A percentile compares a stretch with the other conserved stretches of the same genome.
phyloP scores from a whole-genome alignment of 2,888 invertebrate genomes.

The Ectropis crepuscularia region DNA sequence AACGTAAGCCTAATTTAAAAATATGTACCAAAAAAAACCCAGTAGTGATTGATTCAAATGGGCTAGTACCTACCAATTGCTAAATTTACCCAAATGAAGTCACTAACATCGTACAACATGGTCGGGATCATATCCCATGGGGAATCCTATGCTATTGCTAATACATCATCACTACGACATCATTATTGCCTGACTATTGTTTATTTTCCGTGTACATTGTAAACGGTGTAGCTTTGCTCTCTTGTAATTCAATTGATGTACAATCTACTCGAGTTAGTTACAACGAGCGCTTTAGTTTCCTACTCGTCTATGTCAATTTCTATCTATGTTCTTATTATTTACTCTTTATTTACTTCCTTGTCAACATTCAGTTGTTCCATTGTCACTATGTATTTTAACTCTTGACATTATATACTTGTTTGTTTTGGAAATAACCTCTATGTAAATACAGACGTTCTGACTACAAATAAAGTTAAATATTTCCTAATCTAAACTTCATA shows the following conservation, averaged over 20 bases:
- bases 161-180: no score
- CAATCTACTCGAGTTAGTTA: conserved; percentile 15
- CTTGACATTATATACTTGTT: conserved; percentile 20
- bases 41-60: no score
- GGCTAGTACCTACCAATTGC: no score
- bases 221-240: conserved; percentile 6
- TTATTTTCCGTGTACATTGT: not conserved
- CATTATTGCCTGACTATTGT: not conserved
- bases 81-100: no score
- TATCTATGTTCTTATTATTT: not conserved
- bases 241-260: conserved; percentile 8
- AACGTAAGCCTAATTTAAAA: no score
- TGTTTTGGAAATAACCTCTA: conserved; percentile 21
- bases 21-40: no score
- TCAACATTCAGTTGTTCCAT: conserved; percentile 5
- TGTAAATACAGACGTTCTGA: conserved; percentile 17
- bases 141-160: no score
- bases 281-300: conserved; percentile 14
- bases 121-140: no score
- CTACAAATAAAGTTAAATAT: conserved; percentile 17
- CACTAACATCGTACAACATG: no score
- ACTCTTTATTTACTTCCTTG: conserved; percentile 8
- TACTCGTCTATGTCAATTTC: conserved; percentile 10
- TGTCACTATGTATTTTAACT: conserved; percentile 15
- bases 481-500: conserved; percentile 18